Evolutionary conservation across 2,797 vertebrate genomes (phyloP), one percentile per base, ranked within the genome.

Genomic region (Hippoglossus hippoglossus): DNA sequence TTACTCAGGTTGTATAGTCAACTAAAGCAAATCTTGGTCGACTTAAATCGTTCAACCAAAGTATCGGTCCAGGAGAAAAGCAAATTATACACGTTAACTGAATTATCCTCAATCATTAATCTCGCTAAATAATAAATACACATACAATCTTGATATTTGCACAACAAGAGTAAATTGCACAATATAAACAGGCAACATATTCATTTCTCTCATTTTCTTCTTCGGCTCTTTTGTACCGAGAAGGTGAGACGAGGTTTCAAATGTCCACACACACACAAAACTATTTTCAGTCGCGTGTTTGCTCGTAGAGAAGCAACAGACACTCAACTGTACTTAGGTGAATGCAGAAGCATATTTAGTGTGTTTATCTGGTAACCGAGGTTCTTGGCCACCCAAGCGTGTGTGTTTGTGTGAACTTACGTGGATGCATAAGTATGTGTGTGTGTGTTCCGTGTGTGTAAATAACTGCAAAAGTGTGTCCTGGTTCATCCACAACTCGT

Each of bases 341-440:
- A 89, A 89, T 63, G 73, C 80, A 71, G 72, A 67, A 65, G 71
- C 81, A 71, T 81, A 87, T 69, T 86, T 78, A 63, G 65, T 51
- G 13, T 89, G 79, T 91, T 91, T 92, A 63, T 88, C 73, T 88
- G 86, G 89, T 89, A 63, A 16, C 79, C 82, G 81, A 89, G 86
- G 82, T 87, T 78, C 53, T 67, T 16, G 84, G 79, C 84, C 76
- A 84, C 79, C 83, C 73, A 62, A 44, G 61, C 28, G 52, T 50
- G 19, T 56, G 41, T 39, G 56, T 56, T 28, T 56, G 54, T 56
- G 28, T 65, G 8, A 26, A 24, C 26, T 11, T 21, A n/a, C 24
- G 11, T 21, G 6, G 59, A 24, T 52, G 12, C 21, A 19, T 10
- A 12, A 66, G 4, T 60, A 26, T 49, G 47, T 16, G 21, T 21